A percentile compares a stretch with the other conserved stretches of the same genome.
These are phyloP conservation scores for Nycticebus coucang DNA, from an alignment of 2,113 vertebrate species.

Conservation along the genomic window DNA sequence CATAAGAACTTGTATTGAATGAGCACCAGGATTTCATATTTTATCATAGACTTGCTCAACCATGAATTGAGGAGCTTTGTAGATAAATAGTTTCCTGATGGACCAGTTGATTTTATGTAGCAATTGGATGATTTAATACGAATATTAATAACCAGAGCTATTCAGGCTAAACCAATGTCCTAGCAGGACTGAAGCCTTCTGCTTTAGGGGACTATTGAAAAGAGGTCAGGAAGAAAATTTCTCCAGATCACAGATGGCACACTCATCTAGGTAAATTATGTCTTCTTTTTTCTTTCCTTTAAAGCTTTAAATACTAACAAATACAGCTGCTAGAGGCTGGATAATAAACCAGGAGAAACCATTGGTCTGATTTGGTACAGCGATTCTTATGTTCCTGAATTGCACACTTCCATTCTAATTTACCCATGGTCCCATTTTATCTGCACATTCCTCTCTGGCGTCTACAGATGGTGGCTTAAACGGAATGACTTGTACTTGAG, in stretches of 20 bases:
- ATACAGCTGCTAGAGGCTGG: not conserved
- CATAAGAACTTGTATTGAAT: not conserved
- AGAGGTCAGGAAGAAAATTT: constrained; percentile 69
- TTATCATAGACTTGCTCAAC: constrained; percentile 37
- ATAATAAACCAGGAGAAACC: constrained; percentile 58
- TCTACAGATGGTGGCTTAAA: constrained; percentile 79
- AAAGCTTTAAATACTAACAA: constrained; percentile 46
- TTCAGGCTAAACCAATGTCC: constrained; percentile 58
- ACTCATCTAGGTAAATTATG: constrained; percentile 62
- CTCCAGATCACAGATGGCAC: constrained; percentile 60
- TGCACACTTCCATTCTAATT: constrained; percentile 80
- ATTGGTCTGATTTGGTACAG: constrained; percentile 61
- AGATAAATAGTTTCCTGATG: constrained; percentile 49
- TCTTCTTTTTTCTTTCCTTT: constrained; percentile 20
- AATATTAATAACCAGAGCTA: constrained; percentile 63
- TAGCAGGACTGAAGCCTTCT: not conserved
- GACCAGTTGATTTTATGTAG: constrained; percentile 49
- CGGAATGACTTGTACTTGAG: constrained; percentile 82
- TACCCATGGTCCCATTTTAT: constrained; percentile 79
- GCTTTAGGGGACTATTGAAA: constrained; percentile 58
- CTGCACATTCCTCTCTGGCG: constrained; percentile 76
- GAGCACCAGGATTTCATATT: constrained; percentile 30
- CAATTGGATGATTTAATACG: constrained; percentile 49
- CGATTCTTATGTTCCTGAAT: constrained; percentile 72
- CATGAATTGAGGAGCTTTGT: constrained; percentile 28